Evolutionary conservation across 1,140 invertebrate genomes (phyloP).

Genomic region (Phymorhynchus buccinoides): DNA sequence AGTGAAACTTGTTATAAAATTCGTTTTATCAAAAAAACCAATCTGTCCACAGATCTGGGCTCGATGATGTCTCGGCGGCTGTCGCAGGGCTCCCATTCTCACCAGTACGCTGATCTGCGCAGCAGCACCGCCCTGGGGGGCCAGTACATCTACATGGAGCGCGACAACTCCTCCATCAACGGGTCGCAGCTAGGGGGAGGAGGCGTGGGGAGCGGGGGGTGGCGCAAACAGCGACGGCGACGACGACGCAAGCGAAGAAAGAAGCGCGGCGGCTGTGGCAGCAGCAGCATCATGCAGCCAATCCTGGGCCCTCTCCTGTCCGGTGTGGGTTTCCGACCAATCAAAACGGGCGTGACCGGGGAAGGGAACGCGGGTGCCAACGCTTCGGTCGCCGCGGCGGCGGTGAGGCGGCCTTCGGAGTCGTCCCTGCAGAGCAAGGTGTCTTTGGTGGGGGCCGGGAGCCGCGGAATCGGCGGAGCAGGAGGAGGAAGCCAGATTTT

Average conservation of each 20-base stretch:
- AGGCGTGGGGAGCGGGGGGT: no score
- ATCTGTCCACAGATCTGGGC: conserved; percentile 62
- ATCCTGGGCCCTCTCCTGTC: conserved; percentile 50
- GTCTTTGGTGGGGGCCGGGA: conserved; percentile 55
- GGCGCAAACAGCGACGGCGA: conserved; percentile 34
- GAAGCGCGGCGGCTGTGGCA: no score
- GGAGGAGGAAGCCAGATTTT: conserved; percentile 47
- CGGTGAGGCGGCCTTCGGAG: conserved; percentile 54
- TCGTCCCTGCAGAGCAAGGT: conserved; percentile 55
- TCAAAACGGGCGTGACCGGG: not conserved
- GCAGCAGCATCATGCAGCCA: conserved; percentile 52
- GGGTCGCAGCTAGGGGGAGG: not conserved
- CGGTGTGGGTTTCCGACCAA: conserved; percentile 22
- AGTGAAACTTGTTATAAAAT: no score
- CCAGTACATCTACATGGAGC: conserved; percentile 39
- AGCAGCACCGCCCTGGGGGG: no score
- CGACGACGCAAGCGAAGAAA: conserved; percentile 49
- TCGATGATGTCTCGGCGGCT: conserved; percentile 56
- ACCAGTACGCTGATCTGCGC: conserved; percentile 47
- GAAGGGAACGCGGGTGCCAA: not conserved
- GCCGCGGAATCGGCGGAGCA: no score
- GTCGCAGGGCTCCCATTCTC: conserved; percentile 58
- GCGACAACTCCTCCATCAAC: conserved; percentile 38
- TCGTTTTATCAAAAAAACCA: no score
- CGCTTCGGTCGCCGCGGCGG: no score